Base-by-base conservation (phyloP, 2,113 vertebrate genomes). In the Scartelaos histophorus region DNA sequence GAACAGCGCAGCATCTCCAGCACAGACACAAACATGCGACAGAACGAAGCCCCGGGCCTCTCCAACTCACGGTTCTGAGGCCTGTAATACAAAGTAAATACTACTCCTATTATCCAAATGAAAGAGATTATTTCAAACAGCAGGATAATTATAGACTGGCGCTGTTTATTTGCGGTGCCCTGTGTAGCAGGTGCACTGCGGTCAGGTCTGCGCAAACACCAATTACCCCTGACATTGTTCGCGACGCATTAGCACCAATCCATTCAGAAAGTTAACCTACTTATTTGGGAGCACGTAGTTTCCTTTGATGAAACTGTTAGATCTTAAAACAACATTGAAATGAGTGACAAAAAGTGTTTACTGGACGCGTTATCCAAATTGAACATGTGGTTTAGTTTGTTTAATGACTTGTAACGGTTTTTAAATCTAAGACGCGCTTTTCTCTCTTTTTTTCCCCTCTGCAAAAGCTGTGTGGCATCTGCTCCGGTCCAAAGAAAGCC, bases 1-100 rank as follows among this genome's bases (percentile, higher is more conserved):
- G 45, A 80, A 78, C 72, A 46, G 76, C 75, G 5, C 38, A 51
- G 43, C 62, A 69, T 35, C 67, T 66, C 64, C 64, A 29, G 4
- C 29, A 47, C 62, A 0, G 5, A 62, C 58, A 69, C 66, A 16
- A 11, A 43, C 75, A 64, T 74, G 66, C 75, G 10, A 9, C 9
- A 66, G 75, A 13, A 57, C 62, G 25, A 21, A 22, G 15, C 3
- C 38, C 35, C 0, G 22, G 66, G 66, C 67, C 64, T 73, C 38
- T 22, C 5, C 22, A 2, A 17, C 13, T 21, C 22, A 43, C 56
- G 22, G 9, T 7, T 11, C 54, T 13, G n/a, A 22, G 54, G 56
- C 56, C 56, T 58, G 7, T 43, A 10, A 43, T 11, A 43, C 10
- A 10, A n/a, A 54, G 1, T 15, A 13, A 15, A 58, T 4, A 5